Evolutionary conservation across 2,888 invertebrate genomes (phyloP), one percentile per base, ranked within the genome.

Genomic region (Pegoplata infirma): DNA sequence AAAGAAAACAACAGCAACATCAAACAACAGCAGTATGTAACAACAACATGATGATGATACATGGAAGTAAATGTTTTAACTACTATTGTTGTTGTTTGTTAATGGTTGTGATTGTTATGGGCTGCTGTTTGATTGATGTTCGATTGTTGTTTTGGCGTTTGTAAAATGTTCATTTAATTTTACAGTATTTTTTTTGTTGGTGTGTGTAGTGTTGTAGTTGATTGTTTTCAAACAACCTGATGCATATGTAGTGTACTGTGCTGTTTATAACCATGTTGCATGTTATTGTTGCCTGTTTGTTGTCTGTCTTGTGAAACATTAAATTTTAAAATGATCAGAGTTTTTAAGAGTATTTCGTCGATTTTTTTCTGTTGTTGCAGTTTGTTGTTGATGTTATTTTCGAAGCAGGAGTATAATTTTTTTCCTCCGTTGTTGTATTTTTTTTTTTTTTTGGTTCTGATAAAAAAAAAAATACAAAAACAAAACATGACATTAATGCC

Each of bases 41-140:
- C 47, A 17, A n/a, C 19, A 32, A 17, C 28, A 17, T 7, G 44
- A 36, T 25, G 56, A 32, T 58, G 61, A 63, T 46, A 76, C 75
- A 59, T 69, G 73, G 61, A 58, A 73, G 80, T 80, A 76, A 61
- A 73, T 83, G 82, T 74, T 79, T 71, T 19, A 74, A 61, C 67
- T 47, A 77, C 63, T 82, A 78, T 44, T 47, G 74, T 59, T 80
- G 81, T 80, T 74, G 78, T 78, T 80, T 74, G 78, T 78, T 78
- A 78, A 78, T 78, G 78, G 74, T 72, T 78, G 73, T 78, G 78
- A 78, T 78, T 74, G 78, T 78, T 74, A 74, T 78, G 69, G 78
- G 72, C 67, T 82, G 82, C 80, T 83, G 83, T 82, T 86, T 86
- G 87, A 86, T 86, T 86, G 87, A 86, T 86, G 85, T 86, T 86